These are phyloP conservation scores for Labeo rohita DNA, from an alignment of 2,113 vertebrate genomes.

Conservation along the genomic window DNA sequence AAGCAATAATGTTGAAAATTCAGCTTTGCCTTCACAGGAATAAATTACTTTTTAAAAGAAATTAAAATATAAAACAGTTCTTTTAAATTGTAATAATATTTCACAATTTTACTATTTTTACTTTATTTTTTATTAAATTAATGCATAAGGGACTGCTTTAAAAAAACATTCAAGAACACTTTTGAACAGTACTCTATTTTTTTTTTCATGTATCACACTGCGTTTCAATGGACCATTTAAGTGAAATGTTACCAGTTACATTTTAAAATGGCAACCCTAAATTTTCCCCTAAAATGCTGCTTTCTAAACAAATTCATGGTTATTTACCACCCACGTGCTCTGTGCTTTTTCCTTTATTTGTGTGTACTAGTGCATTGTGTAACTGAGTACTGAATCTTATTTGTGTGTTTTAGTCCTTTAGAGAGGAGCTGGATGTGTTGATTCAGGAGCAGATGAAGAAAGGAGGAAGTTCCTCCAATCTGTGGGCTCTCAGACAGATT, in stretches of 20 bases:
- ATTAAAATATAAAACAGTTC: neutral
- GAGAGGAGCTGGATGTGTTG: slow-evolving; percentile 95
- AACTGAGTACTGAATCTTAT: neutral
- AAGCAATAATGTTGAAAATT: neutral
- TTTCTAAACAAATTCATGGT: neutral
- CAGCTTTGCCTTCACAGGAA: neutral
- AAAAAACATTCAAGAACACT: too few species aligned
- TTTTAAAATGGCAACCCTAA: neutral
- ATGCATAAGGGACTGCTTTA: too few species aligned
- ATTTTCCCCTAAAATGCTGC: neutral
- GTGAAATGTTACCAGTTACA: neutral
- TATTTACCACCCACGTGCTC: neutral
- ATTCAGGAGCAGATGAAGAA: slow-evolving; percentile 99
- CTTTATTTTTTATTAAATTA: neutral
- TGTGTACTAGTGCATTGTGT: neutral
- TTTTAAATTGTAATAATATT: neutral
- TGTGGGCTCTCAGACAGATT: slow-evolving; percentile 95
- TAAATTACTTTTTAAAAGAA: neutral
- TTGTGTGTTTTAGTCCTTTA: slow-evolving; percentile 84
- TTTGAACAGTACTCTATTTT: neutral
- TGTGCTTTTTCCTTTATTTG: slow-evolving; percentile 6
- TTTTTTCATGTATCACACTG: neutral
- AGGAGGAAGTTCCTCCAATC: slow-evolving; percentile 92
- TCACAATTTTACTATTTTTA: neutral
- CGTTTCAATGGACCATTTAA: neutral